These are phyloP conservation scores for Aphidius ervi DNA, from an alignment of 1,140 invertebrate species.

Conservation along the genomic window DNA sequence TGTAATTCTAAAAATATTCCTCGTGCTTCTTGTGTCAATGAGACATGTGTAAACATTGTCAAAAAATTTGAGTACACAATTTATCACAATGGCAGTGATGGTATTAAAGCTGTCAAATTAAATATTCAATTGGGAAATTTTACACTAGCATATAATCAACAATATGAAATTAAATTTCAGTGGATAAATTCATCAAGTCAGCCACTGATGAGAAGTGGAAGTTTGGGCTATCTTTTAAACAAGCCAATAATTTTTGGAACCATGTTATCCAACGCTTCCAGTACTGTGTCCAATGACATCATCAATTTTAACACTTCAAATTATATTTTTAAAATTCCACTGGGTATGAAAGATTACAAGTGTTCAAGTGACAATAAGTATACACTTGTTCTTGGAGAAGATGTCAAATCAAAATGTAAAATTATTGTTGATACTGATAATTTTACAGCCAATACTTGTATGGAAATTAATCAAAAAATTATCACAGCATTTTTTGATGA, in stretches of 20 bases:
- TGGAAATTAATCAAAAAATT: slow-evolving; percentile 49
- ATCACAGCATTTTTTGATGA: slow-evolving; percentile 41
- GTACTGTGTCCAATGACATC: slow-evolving; percentile 26
- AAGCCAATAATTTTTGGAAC: slow-evolving; percentile 60
- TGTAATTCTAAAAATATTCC: slow-evolving; percentile 31
- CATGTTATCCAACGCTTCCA: slow-evolving; percentile 33
- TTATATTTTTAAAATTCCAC: slow-evolving; percentile 49
- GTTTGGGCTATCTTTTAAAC: slow-evolving; percentile 63
- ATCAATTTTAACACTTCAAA: slow-evolving; percentile 38
- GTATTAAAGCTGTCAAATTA: slow-evolving; percentile 49
- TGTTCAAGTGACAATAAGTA: slow-evolving; percentile 44
- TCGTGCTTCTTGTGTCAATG: slow-evolving; percentile 29
- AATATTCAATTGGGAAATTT: slow-evolving; percentile 49
- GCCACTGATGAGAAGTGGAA: slow-evolving; percentile 58
- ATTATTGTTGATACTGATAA: slow-evolving; percentile 33
- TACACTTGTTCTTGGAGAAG: slow-evolving; percentile 51
- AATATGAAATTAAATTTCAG: slow-evolving; percentile 51
- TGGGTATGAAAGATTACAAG: slow-evolving; percentile 38
- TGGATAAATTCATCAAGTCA: slow-evolving; percentile 48
- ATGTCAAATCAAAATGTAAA: slow-evolving; percentile 50
- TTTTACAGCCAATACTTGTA: slow-evolving; percentile 48
- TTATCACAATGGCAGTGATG: slow-evolving; percentile 57
- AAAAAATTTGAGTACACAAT: slow-evolving; percentile 54
- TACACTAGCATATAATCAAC: slow-evolving; percentile 48
- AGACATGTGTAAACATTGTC: slow-evolving; percentile 48